phyloP scores from a whole-genome alignment of 35 echinoderm and acorn worm genomes.

The Hemicentrotus pulcherrimus region DNA sequence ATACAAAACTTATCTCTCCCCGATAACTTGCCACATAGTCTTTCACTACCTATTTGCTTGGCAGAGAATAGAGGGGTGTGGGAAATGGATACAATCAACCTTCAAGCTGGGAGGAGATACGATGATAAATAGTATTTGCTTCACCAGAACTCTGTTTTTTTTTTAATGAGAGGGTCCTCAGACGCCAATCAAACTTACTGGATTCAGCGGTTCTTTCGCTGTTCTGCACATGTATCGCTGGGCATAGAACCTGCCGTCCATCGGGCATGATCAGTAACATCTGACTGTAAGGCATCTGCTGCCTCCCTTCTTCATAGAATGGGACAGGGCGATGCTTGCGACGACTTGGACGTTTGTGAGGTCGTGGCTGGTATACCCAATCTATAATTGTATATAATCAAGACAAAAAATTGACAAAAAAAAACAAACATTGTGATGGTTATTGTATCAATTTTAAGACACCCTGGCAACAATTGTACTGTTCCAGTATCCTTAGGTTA shows the following conservation, averaged over 20 bases:
- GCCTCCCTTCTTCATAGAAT: neutral
- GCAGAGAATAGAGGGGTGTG: too few species aligned
- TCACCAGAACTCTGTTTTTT: too few species aligned
- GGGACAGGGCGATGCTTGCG: neutral
- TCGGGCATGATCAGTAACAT: conserved; percentile 11
- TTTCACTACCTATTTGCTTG: too few species aligned
- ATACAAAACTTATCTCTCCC: too few species aligned
- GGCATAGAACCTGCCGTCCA: neutral
- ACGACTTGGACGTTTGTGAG: conserved; percentile 31
- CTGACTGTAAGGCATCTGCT: neutral
- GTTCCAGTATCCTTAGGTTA: neutral
- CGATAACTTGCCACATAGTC: too few species aligned
- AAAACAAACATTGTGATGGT: neutral
- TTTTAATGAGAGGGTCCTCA: too few species aligned
- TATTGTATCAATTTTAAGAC: neutral
- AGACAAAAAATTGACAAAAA: neutral
- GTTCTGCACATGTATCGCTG: neutral
- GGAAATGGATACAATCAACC: too few species aligned
- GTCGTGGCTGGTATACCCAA: conserved; percentile 18
- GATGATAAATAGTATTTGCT: too few species aligned
- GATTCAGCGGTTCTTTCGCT: neutral
- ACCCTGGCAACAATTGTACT: too few species aligned
- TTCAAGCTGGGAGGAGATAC: too few species aligned
- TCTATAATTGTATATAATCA: neutral
- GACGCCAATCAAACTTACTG: neutral